phyloP scores from a whole-genome alignment of 2,113 vertebrate species.

The Nesogale talazaci region DNA sequence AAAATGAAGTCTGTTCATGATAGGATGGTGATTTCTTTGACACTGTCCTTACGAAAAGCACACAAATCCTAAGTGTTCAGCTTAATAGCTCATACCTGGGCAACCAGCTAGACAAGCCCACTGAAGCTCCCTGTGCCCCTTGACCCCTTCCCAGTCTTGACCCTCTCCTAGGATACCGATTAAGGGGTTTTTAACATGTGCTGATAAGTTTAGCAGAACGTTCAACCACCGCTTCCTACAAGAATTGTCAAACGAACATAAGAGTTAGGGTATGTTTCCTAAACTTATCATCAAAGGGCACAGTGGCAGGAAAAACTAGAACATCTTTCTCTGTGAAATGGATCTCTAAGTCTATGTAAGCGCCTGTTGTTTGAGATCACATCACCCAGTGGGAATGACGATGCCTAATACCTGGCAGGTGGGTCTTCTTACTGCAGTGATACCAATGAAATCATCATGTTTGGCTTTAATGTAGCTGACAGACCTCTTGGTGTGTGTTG shows the following conservation, averaged over 20 bases:
- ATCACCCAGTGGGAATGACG: not conserved
- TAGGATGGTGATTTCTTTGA: not conserved
- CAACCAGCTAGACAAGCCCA: not conserved
- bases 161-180: not conserved
- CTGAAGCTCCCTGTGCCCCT: accelerated
- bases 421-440: accelerated
- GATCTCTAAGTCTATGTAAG: not conserved
- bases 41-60: not conserved
- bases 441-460: not conserved
- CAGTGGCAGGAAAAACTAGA: not conserved
- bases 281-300: not conserved
- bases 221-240: not conserved
- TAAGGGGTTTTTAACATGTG: not conserved
- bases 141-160: not conserved
- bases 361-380: not conserved
- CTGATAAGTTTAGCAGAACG: not conserved
- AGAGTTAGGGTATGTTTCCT: not conserved
- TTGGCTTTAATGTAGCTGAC: not conserved
- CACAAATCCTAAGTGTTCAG: not conserved
- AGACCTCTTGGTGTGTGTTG: not conserved
- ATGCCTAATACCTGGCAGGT: accelerated
- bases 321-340: not conserved
- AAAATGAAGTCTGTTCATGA: not conserved
- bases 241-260: not conserved
- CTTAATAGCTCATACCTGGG: not conserved